Base-by-base conservation (phyloP, 2,113 vertebrate genomes). In the Nibea coibor region DNA sequence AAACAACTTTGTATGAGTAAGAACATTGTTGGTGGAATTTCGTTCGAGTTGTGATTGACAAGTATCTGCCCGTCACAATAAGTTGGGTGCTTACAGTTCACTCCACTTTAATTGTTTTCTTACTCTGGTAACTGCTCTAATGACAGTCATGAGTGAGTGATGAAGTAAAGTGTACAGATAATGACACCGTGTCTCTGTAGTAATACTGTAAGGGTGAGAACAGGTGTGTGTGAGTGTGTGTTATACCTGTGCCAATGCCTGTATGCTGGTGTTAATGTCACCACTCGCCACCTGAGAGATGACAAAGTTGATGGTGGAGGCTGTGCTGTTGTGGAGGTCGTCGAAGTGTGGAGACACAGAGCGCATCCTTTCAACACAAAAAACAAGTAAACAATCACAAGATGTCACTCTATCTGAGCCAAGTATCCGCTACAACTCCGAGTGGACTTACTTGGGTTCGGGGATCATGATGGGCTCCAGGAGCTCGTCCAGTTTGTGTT, bases 221-320 rank as follows among this genome's bases (percentile, higher is more conserved):
- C 35, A 35, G 35, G 35, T 35, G 35, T 64, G 35, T 24, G 10
- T 7, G 48, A 0, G 51, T 15, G 57, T n/a, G 28, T 62, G 24
- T 50, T 42, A 14, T 65, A 65, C 98, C 97, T 99, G 98, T 12
- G 98, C 97, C 87, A 99, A 94, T 43, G 97, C 98, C 92, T 99
- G 97, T 77, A 99, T 97, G 88, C 97, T 99, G 24, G 97, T 97
- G 89, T 96, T 97, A 56, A 99, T 99, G 91, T 99, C 98, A 17
- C 97, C 96, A 72, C 97, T 99, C 62, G 97, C 98, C 83, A 99
- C 97, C 93, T 99, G 98, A 31, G 98, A 99, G 92, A 99, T 98
- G 69, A 99, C 97, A 45, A 98, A 99, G 93, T 99, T 99, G 94
- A 99, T 98, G 67, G 97, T 99, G 92, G 98, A 99, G 81, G 97